phyloP scores from a whole-genome alignment of 2,888 invertebrate species.

The Eupithecia inturbata region DNA sequence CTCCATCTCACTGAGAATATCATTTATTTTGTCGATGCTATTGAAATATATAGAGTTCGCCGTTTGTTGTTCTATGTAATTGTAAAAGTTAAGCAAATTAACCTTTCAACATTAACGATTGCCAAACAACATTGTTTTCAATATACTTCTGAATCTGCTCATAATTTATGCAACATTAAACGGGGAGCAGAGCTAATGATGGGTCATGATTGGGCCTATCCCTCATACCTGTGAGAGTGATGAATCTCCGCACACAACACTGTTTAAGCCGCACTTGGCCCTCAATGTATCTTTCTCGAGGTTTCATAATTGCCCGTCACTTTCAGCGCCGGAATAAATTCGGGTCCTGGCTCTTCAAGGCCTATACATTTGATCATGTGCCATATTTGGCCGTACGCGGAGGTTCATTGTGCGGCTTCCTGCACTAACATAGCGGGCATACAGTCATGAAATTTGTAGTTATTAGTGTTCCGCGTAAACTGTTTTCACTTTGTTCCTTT shows the following conservation, averaged over 20 bases:
- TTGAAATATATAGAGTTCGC: conserved; percentile 14
- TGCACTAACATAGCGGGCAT: neutral
- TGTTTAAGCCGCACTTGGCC: conserved; percentile 47
- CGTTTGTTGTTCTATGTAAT: conserved; percentile 15
- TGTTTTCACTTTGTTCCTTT: neutral
- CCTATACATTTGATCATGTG: conserved; percentile 31
- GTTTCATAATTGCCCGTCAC: conserved; percentile 56
- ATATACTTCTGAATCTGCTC: neutral
- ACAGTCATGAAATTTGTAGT: neutral
- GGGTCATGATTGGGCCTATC: conserved; percentile 28
- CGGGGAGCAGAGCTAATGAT: conserved; percentile 27
- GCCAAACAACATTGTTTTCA: conserved; percentile 21
- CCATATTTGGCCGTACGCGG: neutral
- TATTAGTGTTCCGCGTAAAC: neutral
- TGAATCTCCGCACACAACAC: conserved; percentile 42
- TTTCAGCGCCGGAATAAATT: conserved; percentile 48
- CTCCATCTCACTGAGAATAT: neutral
- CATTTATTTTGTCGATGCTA: conserved; percentile 1
- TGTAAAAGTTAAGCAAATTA: conserved; percentile 13
- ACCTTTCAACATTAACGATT: conserved; percentile 10
- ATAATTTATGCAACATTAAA: conserved; percentile 24
- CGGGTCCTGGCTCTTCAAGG: conserved; percentile 37
- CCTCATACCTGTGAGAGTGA: conserved; percentile 37
- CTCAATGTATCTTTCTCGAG: conserved; percentile 54
- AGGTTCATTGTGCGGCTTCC: neutral